Evolutionary conservation across 1,140 invertebrate species (phyloP).

Genomic region (Lepidurus couesii): DNA sequence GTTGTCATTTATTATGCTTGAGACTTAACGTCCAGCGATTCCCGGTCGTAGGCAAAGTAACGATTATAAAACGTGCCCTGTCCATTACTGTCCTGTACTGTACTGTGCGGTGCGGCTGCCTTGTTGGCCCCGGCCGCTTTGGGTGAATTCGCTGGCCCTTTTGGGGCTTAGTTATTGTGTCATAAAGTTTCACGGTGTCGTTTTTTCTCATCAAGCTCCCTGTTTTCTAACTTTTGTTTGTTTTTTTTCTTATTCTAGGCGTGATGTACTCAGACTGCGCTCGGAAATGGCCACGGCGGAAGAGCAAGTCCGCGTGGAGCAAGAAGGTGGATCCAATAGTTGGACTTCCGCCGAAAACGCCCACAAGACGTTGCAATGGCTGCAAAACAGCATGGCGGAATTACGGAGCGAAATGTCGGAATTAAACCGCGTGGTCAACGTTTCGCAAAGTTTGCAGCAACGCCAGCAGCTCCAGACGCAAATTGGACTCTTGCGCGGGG

Average conservation of each 20-base stretch:
- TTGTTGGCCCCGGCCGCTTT: no score
- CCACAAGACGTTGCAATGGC: constrained; percentile 35
- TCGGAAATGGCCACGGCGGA: constrained; percentile 12
- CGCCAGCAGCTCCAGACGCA: constrained; percentile 29
- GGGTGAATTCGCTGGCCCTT: neutral
- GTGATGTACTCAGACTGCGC: constrained; percentile 3
- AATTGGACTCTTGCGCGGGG: constrained; percentile 23
- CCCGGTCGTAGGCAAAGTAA: neutral
- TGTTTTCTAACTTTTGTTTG: constrained; percentile 11
- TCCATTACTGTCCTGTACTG: neutral
- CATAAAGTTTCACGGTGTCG: constrained; percentile 6
- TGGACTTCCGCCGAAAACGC: constrained; percentile 31
- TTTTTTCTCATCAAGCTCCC: constrained; percentile 18
- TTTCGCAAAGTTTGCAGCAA: constrained; percentile 28
- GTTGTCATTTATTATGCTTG: neutral
- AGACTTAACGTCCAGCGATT: neutral
- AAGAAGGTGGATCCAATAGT: constrained; percentile 12
- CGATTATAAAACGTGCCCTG: constrained; percentile 18
- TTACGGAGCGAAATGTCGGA: constrained; percentile 30
- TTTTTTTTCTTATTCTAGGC: neutral
- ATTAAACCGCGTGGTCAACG: constrained; percentile 32
- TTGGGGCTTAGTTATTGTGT: neutral
- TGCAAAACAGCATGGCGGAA: constrained; percentile 33
- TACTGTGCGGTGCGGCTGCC: no score
- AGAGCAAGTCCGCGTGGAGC: constrained; percentile 4